Evolutionary conservation across 2,888 invertebrate genomes (phyloP), one percentile per base, ranked within the genome.

Genomic region (Pachymerium ferrugineum): DNA sequence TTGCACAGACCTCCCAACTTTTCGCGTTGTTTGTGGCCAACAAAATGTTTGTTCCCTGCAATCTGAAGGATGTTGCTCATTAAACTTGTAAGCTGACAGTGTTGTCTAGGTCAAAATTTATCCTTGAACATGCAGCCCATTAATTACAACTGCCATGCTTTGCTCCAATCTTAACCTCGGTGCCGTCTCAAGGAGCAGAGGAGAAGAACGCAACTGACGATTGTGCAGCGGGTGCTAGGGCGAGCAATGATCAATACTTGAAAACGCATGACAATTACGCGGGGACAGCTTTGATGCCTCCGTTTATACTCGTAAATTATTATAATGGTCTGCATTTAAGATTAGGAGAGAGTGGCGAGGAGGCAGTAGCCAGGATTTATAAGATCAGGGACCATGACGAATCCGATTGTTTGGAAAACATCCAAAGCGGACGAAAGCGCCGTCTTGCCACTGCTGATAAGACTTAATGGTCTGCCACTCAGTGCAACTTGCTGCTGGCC

Each of bases 331-430:
- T 72, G 72, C 72, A 72, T 72, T 54, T 54, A 47, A 72, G 72
- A 72, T 72, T 72, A 72, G 72, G 33, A 33, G 54, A 54, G 28
- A 47, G 72, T 42, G 54, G 72, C 54, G 29, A 54, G 72, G 54
- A 62, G 28, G 62, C 62, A 62, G 62, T 62, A 62, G 62, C 62
- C 72, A 54, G 72, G 72, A 72, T 72, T 72, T 72, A 72, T 72
- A 72, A 72, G 72, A 72, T 54, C 72, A 54, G 54, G 54, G 72
- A 54, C 72, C 72, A 54, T 72, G 72, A 72, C 72, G 72, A 72
- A 72, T 72, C 72, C 72, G 72, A 72, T 72, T 72, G 72, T 72
- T 72, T 72, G 72, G 72, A 72, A 72, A 72, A 72, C 72, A 72
- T 72, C 72, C 72, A 72, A 72, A 42, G 62, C 62, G 62, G 62